Evolutionary conservation across 2,113 vertebrate genomes (phyloP), one percentile per base, ranked within the genome.

Genomic region (Aramus guarauna): DNA sequence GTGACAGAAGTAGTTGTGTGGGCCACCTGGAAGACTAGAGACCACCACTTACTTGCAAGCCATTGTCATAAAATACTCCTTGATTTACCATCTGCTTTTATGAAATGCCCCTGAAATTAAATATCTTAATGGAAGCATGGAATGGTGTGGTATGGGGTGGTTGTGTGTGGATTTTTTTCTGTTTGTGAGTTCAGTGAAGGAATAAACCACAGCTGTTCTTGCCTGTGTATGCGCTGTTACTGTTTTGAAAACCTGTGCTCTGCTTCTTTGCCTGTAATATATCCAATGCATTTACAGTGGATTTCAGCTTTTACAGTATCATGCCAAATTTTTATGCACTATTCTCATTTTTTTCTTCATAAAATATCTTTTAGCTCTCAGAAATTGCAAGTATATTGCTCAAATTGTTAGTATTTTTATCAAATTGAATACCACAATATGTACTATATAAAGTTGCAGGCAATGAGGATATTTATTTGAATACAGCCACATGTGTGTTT

Each of bases 1-100:
- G 37, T 85, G 86, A 59, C 87, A 88, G 47, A 63, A 93, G 50
- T 63, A 56, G 32, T 67, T 85, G n/a, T 63, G 69, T 59, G 66
- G 67, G 72, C 52, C 73, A 95, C 94, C 91, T 96, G 90, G n/a
- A 96, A 87, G 66, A 68, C 18, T 63, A 48, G 22, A 92, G 76
- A 72, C 48, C 53, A 66, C 32, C 22, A 72, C 27, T 92, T 79
- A 41, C 16, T 74, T 77, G 37, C 20, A 79, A 93, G 11, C 62
- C 80, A 80, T 62, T 81, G 60, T 94, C 69, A 94, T 62, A 66
- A 88, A 94, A 94, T 78, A 36, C 16, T 87, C 29, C 39, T 82
- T 86, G 73, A 81, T 72, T 89, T 89, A 34, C 66, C 62, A 73
- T 94, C 76, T 95, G 73, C 50, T 72, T 95, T 93, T 90, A 74